phyloP scores from a whole-genome alignment of 2,113 vertebrate species.

The Oreochromis aureus region DNA sequence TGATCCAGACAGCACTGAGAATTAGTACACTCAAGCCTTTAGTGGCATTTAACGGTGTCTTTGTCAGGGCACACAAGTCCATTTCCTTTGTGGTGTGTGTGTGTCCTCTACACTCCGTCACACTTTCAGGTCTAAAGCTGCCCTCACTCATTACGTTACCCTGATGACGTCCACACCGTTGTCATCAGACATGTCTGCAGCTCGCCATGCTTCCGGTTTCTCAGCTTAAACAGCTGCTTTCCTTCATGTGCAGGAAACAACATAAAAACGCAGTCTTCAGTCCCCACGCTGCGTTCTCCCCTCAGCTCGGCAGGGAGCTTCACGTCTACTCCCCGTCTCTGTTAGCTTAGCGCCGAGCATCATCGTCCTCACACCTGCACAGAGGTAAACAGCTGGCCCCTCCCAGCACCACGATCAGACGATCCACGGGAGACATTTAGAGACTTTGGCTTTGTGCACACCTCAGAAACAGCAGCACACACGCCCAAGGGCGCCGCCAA shows the following conservation, averaged over 20 bases:
- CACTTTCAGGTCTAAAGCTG: not conserved
- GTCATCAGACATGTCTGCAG: not conserved
- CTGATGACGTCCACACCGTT: not conserved
- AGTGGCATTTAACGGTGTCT: not conserved
- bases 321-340: not conserved
- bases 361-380: not conserved
- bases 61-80: not conserved
- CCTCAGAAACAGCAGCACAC: not conserved
- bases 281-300: accelerated
- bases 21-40: not conserved
- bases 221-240: not conserved
- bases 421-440: not conserved
- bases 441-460: not conserved
- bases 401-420: not conserved
- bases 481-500: not conserved
- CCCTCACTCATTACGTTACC: not conserved
- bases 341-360: not conserved
- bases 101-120: not conserved
- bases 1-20: not conserved
- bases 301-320: accelerated
- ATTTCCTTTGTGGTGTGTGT: not conserved
- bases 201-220: not conserved
- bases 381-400: not conserved
- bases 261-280: not conserved
- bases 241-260: not conserved